These are phyloP conservation scores for Tetramorium simillimum DNA, from an alignment of 1,140 invertebrate species.

Conservation along the genomic window DNA sequence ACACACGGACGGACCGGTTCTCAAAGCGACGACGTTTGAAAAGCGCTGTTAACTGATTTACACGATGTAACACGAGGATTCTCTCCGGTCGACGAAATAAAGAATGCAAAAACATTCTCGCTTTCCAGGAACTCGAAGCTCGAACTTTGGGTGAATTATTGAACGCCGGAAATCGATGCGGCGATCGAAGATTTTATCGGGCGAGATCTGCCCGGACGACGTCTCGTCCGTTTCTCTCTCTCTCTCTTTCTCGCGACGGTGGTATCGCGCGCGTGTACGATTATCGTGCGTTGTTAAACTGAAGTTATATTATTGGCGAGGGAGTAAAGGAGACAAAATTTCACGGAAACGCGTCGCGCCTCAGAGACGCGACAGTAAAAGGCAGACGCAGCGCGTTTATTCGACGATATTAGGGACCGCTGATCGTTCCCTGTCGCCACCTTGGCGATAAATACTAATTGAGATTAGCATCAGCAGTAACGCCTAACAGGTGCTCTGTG, in stretches of 20 bases:
- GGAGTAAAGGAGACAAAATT: background rate
- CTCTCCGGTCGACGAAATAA: background rate
- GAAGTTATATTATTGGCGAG: background rate
- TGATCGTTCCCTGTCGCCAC: constrained; percentile 60
- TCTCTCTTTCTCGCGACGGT: background rate
- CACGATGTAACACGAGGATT: background rate
- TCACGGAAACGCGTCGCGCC: background rate
- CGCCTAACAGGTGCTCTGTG: constrained; percentile 56
- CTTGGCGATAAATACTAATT: constrained; percentile 71
- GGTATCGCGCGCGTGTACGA: background rate
- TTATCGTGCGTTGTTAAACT: constrained; percentile 4
- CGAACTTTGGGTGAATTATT: constrained; percentile 14
- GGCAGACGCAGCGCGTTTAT: background rate
- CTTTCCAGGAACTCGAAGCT: constrained; percentile 7
- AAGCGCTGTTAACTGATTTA: constrained; percentile 7
- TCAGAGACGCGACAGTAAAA: background rate
- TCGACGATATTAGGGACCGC: constrained; percentile 15
- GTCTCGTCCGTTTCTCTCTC: background rate
- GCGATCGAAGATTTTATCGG: background rate
- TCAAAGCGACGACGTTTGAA: background rate
- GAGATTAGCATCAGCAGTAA: constrained; percentile 65
- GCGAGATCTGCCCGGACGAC: background rate
- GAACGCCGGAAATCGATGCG: constrained; percentile 4
- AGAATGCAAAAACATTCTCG: constrained; percentile 26
- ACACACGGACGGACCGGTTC: background rate